Percentiles rank a stretch among this genome's conserved stretches.
phyloP scores from a whole-genome alignment of 1,140 invertebrate genomes.

The Tetramorium parvispinum region DNA sequence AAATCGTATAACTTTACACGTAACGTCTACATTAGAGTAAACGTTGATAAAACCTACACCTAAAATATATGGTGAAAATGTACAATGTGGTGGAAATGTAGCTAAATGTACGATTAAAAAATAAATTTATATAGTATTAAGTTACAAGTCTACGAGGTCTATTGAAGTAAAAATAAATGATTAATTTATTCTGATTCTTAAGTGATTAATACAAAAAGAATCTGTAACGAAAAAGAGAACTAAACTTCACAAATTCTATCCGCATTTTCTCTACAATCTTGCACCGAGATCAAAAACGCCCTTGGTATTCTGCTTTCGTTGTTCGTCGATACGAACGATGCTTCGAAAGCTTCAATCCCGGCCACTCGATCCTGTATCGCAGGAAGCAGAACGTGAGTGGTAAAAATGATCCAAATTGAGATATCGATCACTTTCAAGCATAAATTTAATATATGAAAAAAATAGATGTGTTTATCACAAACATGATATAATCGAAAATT shows the following conservation, averaged over 20 bases:
- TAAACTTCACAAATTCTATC: constrained; percentile 36
- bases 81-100: neutral
- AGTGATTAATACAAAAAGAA: constrained; percentile 15
- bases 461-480: neutral
- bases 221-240: neutral
- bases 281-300: constrained; percentile 41
- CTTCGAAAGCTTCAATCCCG: constrained; percentile 30
- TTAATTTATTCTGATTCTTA: neutral
- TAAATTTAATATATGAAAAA: neutral
- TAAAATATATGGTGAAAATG: neutral
- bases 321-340: constrained; percentile 23
- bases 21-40: neutral
- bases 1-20: neutral
- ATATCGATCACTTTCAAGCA: neutral
- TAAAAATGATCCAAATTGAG: constrained; percentile 30
- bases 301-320: constrained; percentile 48
- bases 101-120: neutral
- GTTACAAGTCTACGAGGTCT: neutral
- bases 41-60: neutral
- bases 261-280: constrained; percentile 43
- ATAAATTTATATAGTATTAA: neutral
- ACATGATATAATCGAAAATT: neutral
- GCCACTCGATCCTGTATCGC: constrained; percentile 9
- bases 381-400: constrained; percentile 20
- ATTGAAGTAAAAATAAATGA: neutral